Percentiles rank a stretch among this genome's conserved stretches.
Evolutionary conservation across 2,888 invertebrate genomes (phyloP).

Genomic region (Seira musarum): DNA sequence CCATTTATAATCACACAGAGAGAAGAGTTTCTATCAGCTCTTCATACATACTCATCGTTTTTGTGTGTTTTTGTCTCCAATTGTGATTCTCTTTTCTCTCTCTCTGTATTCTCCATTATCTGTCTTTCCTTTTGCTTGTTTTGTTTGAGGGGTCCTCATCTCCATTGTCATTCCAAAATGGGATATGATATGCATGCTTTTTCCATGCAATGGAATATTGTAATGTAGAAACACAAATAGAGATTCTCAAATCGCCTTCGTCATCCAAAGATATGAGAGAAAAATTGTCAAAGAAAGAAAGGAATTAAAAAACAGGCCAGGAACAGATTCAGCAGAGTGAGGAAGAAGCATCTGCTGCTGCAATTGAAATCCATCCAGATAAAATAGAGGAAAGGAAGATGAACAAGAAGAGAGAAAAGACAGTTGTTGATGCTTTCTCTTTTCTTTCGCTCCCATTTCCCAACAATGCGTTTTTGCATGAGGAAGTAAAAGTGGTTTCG

Average conservation of each 20-base stretch:
- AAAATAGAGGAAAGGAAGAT: not conserved
- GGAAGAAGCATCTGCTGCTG: not conserved
- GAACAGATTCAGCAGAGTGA: slow-evolving; percentile 18
- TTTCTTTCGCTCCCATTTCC: slow-evolving; percentile 19
- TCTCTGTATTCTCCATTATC: slow-evolving; percentile 33
- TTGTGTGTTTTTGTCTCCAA: slow-evolving; percentile 35
- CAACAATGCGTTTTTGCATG: slow-evolving; percentile 31
- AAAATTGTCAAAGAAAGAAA: slow-evolving; percentile 38
- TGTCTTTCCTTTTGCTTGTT: slow-evolving; percentile 55
- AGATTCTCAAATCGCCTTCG: slow-evolving; percentile 34
- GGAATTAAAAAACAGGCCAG: slow-evolving; percentile 25
- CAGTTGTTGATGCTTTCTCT: slow-evolving; percentile 61
- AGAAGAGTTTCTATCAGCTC: slow-evolving; percentile 51
- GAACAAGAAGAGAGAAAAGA: slow-evolving; percentile 37
- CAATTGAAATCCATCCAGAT: not conserved
- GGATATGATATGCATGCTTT: slow-evolving; percentile 34
- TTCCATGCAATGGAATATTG: not conserved
- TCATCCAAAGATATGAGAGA: slow-evolving; percentile 23
- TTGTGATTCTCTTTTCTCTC: slow-evolving; percentile 26
- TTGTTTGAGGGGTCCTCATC: slow-evolving; percentile 57
- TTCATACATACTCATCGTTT: slow-evolving; percentile 24
- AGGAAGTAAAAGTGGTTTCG: slow-evolving; percentile 35
- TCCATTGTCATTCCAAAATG: slow-evolving; percentile 51
- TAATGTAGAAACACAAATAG: not conserved
- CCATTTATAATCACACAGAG: slow-evolving; percentile 53